Base-by-base conservation (phyloP, 2,797 vertebrate genomes). In the Falco peregrinus region DNA sequence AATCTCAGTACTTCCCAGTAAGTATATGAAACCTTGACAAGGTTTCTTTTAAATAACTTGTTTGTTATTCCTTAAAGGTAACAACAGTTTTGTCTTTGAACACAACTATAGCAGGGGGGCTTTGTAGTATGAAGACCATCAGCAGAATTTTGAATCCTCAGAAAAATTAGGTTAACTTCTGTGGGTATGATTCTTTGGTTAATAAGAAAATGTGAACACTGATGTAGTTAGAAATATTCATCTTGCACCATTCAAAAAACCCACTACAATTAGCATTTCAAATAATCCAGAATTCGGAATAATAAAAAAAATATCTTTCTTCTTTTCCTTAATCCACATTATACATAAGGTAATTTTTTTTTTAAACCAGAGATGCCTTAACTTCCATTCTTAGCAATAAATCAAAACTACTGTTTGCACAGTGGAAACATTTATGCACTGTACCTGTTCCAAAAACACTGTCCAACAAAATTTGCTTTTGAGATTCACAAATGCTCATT, bases 401-500 rank as follows among this genome's bases (percentile, higher is more conserved):
- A 91, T 84, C 89, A 86, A 41, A 92, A 73, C 47, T 53, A 51
- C n/a, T 84, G 12, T 87, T 80, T 89, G 53, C 47, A 87, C 17
- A 76, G 26, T 83, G 59, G 60, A 96, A 93, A 92, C 37, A 77
- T 56, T 68, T 57, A 19, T 87, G 85, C 47, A 71, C 50, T 45
- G 29, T 59, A 95, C 75, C 84, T 94, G 77, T 54, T 92, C 84
- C 88, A 90, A 57, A 94, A 76, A 29, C 54, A 93, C 24, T 31
- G 28, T 50, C 56, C 68, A 77, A 91, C 15, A n/a, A 83, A 87
- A 83, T 71, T 28, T 80, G 41, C 15, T 83, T 93, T 74, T 78
- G 19, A 90, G 56, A 87, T 37, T 91, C 57, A 91, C 24, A 93
- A 95, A 78, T 37, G 24, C 33, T 90, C 37, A 2, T 48, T 39